Conservation (phyloP, 2,797 vertebrate genomes). For the Taeniopygia guttata region DNA sequence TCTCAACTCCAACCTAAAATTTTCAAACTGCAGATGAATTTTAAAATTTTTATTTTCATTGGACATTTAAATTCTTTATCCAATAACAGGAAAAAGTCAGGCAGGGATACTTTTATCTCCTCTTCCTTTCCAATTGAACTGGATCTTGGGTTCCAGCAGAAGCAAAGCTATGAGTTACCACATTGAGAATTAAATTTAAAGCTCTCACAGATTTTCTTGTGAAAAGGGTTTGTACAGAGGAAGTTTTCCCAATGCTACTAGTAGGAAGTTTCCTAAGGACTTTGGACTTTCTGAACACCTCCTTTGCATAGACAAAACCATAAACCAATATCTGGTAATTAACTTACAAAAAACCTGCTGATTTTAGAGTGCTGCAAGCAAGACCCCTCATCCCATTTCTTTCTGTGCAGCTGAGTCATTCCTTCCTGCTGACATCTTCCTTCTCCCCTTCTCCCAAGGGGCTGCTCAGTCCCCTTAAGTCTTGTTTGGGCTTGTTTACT, state of each 20-base stretch:
- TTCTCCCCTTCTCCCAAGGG: not conserved
- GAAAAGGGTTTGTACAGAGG: not conserved
- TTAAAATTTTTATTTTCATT: not conserved
- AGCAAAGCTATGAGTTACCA: not conserved
- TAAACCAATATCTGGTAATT: not conserved
- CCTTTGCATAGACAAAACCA: not conserved
- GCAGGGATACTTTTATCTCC: not conserved
- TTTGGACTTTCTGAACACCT: not conserved
- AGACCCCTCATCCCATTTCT: not conserved
- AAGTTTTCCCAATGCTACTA: not conserved
- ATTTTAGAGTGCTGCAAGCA: not conserved
- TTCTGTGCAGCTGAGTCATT: not conserved
- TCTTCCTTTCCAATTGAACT: not conserved
- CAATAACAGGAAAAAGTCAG: not conserved
- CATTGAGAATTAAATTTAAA: not conserved
- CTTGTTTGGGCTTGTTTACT: slow-evolving; percentile 4
- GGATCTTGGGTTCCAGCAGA: not conserved
- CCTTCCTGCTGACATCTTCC: not conserved
- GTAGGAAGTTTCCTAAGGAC: not conserved
- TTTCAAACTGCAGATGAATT: not conserved
- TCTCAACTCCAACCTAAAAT: not conserved
- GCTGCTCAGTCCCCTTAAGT: not conserved
- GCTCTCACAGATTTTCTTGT: not conserved
- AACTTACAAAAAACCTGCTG: not conserved
- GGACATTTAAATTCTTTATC: not conserved